Conservation (phyloP, 2,797 vertebrate genomes). For the Choloepus didactylus region DNA sequence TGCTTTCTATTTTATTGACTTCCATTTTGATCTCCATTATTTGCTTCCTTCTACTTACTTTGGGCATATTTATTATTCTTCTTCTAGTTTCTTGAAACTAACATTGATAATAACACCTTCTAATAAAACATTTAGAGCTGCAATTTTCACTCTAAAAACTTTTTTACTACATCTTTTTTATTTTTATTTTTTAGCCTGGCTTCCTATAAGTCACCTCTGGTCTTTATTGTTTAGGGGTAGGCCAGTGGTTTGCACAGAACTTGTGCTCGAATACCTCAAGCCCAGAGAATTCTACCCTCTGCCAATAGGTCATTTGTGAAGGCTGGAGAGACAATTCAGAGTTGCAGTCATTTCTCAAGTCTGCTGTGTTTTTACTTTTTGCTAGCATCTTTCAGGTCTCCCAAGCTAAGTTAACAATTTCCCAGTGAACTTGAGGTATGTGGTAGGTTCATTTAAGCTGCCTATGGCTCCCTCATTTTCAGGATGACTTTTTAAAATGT, state of each 20-base stretch:
- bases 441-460: constrained; percentile 1
- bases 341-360: not conserved
- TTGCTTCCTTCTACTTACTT: not conserved
- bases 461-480: not conserved
- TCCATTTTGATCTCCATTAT: not conserved
- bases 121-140: not conserved
- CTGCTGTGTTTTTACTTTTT: constrained; percentile 29
- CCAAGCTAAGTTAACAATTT: not conserved
- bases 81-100: not conserved
- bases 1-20: constrained; percentile 57
- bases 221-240: not conserved
- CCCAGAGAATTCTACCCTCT: not conserved
- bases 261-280: not conserved
- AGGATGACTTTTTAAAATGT: not conserved
- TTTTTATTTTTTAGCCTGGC: not conserved
- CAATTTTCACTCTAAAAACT: constrained; percentile 17
- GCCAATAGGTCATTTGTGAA: not conserved
- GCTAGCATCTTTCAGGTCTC: not conserved
- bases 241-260: not conserved
- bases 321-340: not conserved
- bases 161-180: not conserved
- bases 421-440: not conserved
- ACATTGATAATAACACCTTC: constrained; percentile 1
- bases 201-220: not conserved
- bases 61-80: constrained; percentile 49